Conservation (phyloP, 2,113 vertebrate species). For the Chinchilla lanigera region DNA sequence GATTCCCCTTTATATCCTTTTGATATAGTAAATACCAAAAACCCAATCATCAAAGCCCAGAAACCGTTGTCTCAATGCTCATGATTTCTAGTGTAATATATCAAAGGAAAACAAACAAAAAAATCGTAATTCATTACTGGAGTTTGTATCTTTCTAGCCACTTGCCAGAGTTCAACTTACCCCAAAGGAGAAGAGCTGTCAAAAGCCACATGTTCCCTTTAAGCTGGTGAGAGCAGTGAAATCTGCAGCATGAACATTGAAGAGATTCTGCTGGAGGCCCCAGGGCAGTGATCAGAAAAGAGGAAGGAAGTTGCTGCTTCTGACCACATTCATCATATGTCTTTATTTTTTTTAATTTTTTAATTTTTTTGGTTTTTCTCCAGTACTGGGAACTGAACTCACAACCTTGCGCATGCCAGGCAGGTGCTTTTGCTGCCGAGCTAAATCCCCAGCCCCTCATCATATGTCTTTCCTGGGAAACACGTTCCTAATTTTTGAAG, state of each 20-base stretch:
- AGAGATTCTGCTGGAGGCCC: neutral
- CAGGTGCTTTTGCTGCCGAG: too few relatives aligned
- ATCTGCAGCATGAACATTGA: neutral
- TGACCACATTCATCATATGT: neutral
- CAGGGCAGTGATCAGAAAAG: slow-evolving; percentile 63
- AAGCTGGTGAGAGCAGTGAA: neutral
- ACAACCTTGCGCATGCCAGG: too few relatives aligned
- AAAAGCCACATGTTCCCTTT: slow-evolving; percentile 68
- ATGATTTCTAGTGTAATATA: neutral
- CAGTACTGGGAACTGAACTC: too few relatives aligned
- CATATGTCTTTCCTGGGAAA: slow-evolving; percentile 61
- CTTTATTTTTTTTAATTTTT: too few relatives aligned
- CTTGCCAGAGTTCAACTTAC: slow-evolving; percentile 54
- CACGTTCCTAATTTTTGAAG: neutral
- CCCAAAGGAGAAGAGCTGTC: slow-evolving; percentile 58
- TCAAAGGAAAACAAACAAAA: neutral
- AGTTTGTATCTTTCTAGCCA: neutral
- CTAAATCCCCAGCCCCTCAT: too few relatives aligned
- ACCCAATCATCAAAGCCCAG: neutral
- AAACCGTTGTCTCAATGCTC: neutral
- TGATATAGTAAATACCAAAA: neutral
- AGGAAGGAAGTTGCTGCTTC: slow-evolving; percentile 71
- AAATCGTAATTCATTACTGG: neutral
- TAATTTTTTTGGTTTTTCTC: too few relatives aligned
- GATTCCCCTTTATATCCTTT: neutral